Percentiles rank a stretch among this genome's conserved stretches.
Conservation (phyloP, 2,113 vertebrate genomes). For the Salvelinus alpinus region DNA sequence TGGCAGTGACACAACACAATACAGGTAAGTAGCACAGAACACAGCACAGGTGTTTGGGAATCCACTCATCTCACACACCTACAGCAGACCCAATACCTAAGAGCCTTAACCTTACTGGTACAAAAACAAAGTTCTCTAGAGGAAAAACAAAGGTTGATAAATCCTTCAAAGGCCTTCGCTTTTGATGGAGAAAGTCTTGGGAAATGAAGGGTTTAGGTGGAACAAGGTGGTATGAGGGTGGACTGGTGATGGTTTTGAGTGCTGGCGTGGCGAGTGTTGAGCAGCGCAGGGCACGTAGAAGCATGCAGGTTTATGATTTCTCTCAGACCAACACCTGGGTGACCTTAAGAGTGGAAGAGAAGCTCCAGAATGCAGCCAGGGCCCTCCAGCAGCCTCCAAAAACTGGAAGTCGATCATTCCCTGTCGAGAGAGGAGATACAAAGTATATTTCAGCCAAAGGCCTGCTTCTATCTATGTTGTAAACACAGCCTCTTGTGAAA, state of each 20-base stretch:
- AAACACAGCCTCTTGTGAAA: no score
- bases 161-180: not conserved
- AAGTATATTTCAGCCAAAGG: no score
- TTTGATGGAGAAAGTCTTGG: not conserved
- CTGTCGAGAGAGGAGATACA: no score
- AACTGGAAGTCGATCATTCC: no score
- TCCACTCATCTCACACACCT: not conserved
- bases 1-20: constrained; percentile 61
- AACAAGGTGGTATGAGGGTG: not conserved
- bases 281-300: not conserved
- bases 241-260: not conserved
- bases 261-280: not conserved
- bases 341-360: not conserved
- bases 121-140: not conserved
- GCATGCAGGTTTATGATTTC: not conserved
- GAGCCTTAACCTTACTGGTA: no score
- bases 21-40: constrained; percentile 46
- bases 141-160: not conserved
- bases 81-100: not conserved
- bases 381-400: no score
- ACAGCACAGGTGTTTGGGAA: not conserved
- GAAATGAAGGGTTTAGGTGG: not conserved
- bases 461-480: no score
- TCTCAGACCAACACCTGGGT: not conserved
- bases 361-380: no score